Conservation (phyloP, 2,797 vertebrate genomes). For the Protonibea diacanthus region DNA sequence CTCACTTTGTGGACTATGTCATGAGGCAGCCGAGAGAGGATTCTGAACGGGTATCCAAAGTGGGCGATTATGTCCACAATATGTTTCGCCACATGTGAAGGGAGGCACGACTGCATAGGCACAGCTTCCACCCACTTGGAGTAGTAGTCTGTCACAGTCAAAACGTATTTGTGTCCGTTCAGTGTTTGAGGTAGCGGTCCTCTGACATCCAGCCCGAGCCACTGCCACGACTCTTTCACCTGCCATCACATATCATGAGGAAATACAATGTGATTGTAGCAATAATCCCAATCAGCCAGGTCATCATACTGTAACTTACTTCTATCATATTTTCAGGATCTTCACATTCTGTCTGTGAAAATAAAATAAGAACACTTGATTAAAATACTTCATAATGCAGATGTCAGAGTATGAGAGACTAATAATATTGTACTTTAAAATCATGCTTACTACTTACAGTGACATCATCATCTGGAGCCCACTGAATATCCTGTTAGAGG, state of each 20-base stretch:
- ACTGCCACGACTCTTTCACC: conserved; percentile 83
- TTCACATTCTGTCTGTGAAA: conserved; percentile 59
- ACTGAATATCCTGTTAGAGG: conserved; percentile 71
- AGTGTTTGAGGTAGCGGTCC: conserved; percentile 76
- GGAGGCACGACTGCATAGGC: conserved; percentile 70
- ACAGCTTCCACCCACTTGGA: conserved; percentile 84
- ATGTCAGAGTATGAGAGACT: background rate
- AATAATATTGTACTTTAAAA: background rate
- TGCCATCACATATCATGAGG: conserved; percentile 32
- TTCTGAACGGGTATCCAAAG: conserved; percentile 78
- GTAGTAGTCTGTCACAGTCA: conserved; percentile 77
- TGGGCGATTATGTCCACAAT: conserved; percentile 68
- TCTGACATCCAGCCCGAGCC: conserved; percentile 82
- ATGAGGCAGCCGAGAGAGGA: conserved; percentile 78
- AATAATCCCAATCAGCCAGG: background rate
- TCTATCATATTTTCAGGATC: conserved; percentile 65
- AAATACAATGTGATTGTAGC: background rate
- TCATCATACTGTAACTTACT: conserved; percentile 34
- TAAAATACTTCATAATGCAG: background rate
- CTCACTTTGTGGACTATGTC: conserved; percentile 77
- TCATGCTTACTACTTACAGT: conserved; percentile 49
- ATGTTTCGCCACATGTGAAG: conserved; percentile 59
- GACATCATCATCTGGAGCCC: conserved; percentile 72
- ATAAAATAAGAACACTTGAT: conserved; percentile 1
- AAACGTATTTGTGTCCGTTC: conserved; percentile 75